Conservation (phyloP, 1,140 invertebrate genomes). For the Mylabris phalerata region DNA sequence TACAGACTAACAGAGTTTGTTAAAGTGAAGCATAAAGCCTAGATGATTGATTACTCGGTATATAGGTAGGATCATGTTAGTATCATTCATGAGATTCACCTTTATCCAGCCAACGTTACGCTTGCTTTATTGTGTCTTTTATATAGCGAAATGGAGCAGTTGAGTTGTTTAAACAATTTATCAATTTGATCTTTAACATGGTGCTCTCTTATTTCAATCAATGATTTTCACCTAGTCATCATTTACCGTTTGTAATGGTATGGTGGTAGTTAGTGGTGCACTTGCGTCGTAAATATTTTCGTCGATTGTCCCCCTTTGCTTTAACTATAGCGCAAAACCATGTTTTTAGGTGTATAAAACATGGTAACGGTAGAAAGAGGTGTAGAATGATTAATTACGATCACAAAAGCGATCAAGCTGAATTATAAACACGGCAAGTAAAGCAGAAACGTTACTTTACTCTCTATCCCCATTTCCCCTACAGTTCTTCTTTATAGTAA, state of each 20-base stretch:
- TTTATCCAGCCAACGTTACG: constrained; percentile 3
- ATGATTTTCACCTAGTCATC: too few species aligned
- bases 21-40: constrained; percentile 19
- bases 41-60: constrained; percentile 27
- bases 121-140: constrained; percentile 3
- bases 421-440: constrained; percentile 11
- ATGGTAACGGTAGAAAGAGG: neutral
- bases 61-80: constrained; percentile 24
- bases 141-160: neutral
- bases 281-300: too few species aligned
- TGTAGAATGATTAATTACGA: constrained; percentile 4
- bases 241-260: too few species aligned
- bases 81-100: constrained; percentile 17
- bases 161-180: too few species aligned
- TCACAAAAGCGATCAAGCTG: constrained; percentile 7
- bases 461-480: neutral
- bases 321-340: too few species aligned
- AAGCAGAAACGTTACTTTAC: constrained; percentile 8
- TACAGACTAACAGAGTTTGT: constrained; percentile 8
- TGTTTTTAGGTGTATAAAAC: too few species aligned
- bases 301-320: too few species aligned
- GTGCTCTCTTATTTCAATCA: too few species aligned
- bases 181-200: too few species aligned
- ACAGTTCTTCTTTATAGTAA: too few species aligned
- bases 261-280: too few species aligned